Evolutionary conservation across 2,113 vertebrate genomes (phyloP).

Genomic region (Myrmecobius fasciatus): DNA sequence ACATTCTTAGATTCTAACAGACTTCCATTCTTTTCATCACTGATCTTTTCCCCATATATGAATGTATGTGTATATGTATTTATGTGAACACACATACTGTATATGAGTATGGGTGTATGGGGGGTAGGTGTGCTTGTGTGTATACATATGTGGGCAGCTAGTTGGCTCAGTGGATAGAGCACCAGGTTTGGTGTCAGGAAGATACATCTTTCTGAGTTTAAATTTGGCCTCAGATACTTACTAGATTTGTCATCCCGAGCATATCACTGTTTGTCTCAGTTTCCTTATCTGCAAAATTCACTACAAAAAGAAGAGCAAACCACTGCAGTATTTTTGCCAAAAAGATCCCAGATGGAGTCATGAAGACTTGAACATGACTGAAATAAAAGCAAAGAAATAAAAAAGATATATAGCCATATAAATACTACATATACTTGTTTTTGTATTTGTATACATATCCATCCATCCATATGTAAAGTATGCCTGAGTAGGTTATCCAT

Average conservation of each 20-base stretch:
- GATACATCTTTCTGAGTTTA: neutral
- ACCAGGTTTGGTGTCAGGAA: neutral
- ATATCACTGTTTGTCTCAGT: neutral
- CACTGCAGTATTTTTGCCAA: too few species aligned
- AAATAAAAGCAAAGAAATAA: neutral
- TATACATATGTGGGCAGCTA: neutral
- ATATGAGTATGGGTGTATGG: accelerated
- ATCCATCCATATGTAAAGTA: neutral
- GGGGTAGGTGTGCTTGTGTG: accelerated
- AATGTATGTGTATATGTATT: neutral
- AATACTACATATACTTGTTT: too few species aligned
- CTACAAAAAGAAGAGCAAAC: neutral
- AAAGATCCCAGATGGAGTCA: too few species aligned
- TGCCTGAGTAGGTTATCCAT: neutral
- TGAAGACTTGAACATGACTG: neutral
- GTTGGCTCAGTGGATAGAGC: neutral
- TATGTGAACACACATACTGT: neutral
- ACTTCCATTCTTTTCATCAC: neutral
- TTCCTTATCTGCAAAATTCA: neutral
- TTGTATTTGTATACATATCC: neutral
- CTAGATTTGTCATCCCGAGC: too few species aligned
- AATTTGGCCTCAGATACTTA: too few species aligned
- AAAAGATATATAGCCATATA: neutral
- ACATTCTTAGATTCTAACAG: neutral
- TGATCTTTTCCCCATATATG: neutral